Evolutionary conservation across 2,797 vertebrate genomes (phyloP).

Genomic region (Kryptolebias ocellatus): DNA sequence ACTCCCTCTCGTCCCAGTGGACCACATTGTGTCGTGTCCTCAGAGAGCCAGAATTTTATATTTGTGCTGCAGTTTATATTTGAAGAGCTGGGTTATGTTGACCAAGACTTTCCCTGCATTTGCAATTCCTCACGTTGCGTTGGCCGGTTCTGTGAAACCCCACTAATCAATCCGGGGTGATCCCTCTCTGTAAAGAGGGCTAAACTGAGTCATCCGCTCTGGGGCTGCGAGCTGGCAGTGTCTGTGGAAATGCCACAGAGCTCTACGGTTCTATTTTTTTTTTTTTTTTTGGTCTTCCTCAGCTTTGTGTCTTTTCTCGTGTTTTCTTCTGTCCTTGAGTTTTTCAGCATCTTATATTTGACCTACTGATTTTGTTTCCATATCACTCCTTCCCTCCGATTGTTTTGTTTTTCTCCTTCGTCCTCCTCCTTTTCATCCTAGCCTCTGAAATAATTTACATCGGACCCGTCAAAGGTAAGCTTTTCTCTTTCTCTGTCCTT

Average conservation of each 20-base stretch:
- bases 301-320: slow-evolving; percentile 36
- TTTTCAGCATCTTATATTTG: slow-evolving; percentile 67
- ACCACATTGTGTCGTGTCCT: slow-evolving; percentile 15
- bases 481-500: slow-evolving; percentile 72
- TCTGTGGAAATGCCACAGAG: slow-evolving; percentile 49
- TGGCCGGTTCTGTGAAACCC: slow-evolving; percentile 49
- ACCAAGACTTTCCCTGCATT: slow-evolving; percentile 50
- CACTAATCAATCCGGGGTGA: slow-evolving; percentile 41
- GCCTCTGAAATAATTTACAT: slow-evolving; percentile 99
- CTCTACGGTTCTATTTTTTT: slow-evolving; percentile 21
- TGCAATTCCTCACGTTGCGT: slow-evolving; percentile 41
- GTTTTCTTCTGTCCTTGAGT: slow-evolving; percentile 42
- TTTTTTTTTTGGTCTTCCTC: slow-evolving; percentile 36
- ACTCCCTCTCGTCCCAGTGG: slow-evolving; percentile 6
- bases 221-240: slow-evolving; percentile 42
- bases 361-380: slow-evolving; percentile 68
- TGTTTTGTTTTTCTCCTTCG: slow-evolving; percentile 56
- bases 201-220: slow-evolving; percentile 66
- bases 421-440: slow-evolving; percentile 84
- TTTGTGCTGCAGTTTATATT: slow-evolving; percentile 34
- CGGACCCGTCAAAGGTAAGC: slow-evolving; percentile 99
- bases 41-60: slow-evolving; percentile 26
- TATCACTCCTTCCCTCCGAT: slow-evolving; percentile 45
- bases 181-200: slow-evolving; percentile 42
- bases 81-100: slow-evolving; percentile 47